These are phyloP conservation scores for Casuarius casuarius DNA, from an alignment of 2,113 vertebrate genomes.

Conservation along the genomic window DNA sequence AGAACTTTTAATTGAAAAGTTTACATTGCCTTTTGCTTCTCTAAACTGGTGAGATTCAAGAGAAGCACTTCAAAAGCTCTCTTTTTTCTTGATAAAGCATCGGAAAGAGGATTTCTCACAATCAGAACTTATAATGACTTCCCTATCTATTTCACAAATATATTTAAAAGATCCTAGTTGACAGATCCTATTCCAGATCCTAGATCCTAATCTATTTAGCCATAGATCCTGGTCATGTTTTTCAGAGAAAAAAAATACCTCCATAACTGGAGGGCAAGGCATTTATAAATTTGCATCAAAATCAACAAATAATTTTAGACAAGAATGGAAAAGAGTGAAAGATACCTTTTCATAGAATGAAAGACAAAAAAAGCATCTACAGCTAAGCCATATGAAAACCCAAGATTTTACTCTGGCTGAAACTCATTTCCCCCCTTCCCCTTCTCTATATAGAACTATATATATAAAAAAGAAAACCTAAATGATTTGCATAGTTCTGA, in stretches of 20 bases:
- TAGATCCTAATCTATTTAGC: neutral
- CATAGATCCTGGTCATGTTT: neutral
- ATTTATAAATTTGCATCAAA: neutral
- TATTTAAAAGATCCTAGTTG: neutral
- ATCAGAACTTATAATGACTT: neutral
- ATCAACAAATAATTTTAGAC: neutral
- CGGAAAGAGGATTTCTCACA: neutral
- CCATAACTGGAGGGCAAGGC: neutral
- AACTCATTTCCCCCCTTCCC: constrained; percentile 32
- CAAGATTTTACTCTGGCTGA: constrained; percentile 43
- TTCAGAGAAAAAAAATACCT: neutral
- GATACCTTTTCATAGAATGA: neutral
- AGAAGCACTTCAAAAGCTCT: neutral
- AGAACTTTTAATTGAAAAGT: neutral
- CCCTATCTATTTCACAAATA: neutral
- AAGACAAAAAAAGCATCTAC: neutral
- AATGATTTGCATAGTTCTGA: constrained; percentile 39
- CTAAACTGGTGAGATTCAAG: neutral
- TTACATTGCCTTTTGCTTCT: neutral
- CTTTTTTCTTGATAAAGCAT: neutral
- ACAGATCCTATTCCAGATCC: neutral
- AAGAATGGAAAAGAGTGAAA: neutral
- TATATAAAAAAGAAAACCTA: neutral
- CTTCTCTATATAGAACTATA: constrained; percentile 16
- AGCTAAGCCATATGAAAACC: neutral